A percentile compares a stretch with the other conserved stretches of the same genome.
Evolutionary conservation across 2,888 invertebrate genomes (phyloP).

Genomic region (Drosophila koepferae): DNA sequence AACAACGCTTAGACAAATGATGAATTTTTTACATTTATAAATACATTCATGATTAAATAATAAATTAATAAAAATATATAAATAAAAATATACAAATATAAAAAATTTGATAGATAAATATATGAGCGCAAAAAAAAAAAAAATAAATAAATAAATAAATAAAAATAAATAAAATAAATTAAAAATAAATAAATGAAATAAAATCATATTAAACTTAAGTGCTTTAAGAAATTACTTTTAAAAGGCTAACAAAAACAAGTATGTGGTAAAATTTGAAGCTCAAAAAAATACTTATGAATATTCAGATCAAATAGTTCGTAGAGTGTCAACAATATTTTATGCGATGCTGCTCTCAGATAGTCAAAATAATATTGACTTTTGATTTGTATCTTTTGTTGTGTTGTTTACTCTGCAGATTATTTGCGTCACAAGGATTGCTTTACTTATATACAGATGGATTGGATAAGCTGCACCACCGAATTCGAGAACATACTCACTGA

Average conservation of each 20-base stretch:
- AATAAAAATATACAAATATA: too few relatives aligned
- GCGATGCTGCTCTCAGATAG: background rate
- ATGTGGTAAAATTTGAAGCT: background rate
- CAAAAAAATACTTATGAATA: background rate
- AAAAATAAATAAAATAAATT: too few relatives aligned
- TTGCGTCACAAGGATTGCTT: constrained; percentile 84
- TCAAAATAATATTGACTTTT: background rate
- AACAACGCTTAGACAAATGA: background rate
- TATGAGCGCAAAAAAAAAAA: too few relatives aligned
- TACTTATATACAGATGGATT: constrained; percentile 83
- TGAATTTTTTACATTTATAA: too few relatives aligned
- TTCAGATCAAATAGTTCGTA: background rate
- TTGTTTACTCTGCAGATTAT: constrained; percentile 74
- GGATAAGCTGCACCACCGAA: constrained; percentile 82
- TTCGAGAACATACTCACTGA: constrained; percentile 83
- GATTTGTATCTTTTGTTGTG: background rate
- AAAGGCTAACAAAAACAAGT: too few relatives aligned
- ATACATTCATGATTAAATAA: too few relatives aligned
- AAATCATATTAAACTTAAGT: too few relatives aligned
- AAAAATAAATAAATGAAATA: too few relatives aligned
- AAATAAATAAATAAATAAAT: too few relatives aligned
- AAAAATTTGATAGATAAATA: too few relatives aligned
- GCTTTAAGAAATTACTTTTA: too few relatives aligned
- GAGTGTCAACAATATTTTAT: background rate
- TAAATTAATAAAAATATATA: too few relatives aligned